These are phyloP conservation scores for Calonectris borealis DNA, from an alignment of 2,113 vertebrate genomes.

Conservation along the genomic window DNA sequence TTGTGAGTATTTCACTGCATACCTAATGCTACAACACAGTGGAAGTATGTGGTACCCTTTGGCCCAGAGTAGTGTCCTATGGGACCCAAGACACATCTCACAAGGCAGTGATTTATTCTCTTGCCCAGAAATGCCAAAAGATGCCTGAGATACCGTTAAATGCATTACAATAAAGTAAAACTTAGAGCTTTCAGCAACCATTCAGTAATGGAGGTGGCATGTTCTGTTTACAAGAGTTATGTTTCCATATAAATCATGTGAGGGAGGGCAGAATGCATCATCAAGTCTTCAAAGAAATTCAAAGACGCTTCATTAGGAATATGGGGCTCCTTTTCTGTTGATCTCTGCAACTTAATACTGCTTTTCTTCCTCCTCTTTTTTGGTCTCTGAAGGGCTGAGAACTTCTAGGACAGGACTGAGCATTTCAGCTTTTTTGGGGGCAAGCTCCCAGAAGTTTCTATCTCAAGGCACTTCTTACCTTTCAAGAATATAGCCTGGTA, in stretches of 20 bases:
- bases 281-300: neutral
- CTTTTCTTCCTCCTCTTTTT: neutral
- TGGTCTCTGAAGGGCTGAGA: neutral
- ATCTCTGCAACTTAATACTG: neutral
- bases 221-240: neutral
- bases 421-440: neutral
- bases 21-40: neutral
- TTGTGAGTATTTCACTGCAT: neutral
- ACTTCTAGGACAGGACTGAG: neutral
- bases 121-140: neutral
- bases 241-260: neutral
- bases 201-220: neutral
- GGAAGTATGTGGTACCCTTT: neutral
- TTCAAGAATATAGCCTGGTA: neutral
- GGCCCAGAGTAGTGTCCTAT: neutral
- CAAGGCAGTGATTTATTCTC: neutral
- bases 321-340: neutral
- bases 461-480: neutral
- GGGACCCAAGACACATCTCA: neutral
- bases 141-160: neutral
- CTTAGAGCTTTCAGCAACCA: neutral
- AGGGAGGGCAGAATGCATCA: neutral
- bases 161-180: neutral
- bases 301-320: neutral
- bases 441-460: neutral